These are phyloP conservation scores for Athrips mouffetella DNA, from an alignment of 2,888 invertebrate species.

Conservation along the genomic window DNA sequence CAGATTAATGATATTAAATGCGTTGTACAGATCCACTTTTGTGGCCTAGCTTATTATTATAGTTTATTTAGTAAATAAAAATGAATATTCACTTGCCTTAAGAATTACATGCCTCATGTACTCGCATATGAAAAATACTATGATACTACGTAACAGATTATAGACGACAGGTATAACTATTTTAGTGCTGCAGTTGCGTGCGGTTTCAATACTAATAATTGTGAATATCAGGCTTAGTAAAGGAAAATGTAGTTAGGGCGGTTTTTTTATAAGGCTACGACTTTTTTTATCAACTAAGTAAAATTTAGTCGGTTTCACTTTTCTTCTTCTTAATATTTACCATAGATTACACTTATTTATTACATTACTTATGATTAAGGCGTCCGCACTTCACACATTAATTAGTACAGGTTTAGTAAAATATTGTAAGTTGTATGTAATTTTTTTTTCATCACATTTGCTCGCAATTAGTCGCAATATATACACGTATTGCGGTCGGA, in stretches of 20 bases:
- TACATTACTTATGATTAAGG: too few species aligned
- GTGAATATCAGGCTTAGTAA: slow-evolving; percentile 32
- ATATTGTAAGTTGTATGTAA: too few species aligned
- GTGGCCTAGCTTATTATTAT: too few species aligned
- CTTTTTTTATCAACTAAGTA: slow-evolving; percentile 40
- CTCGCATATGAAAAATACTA: slow-evolving; percentile 50
- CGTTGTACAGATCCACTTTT: too few species aligned
- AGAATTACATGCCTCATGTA: slow-evolving; percentile 51
- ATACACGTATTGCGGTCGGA: too few species aligned
- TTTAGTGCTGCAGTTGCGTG: slow-evolving; percentile 20
- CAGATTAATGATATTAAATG: too few species aligned
- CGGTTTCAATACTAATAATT: slow-evolving; percentile 30
- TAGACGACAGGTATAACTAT: slow-evolving; percentile 15
- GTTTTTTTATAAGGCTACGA: slow-evolving; percentile 30
- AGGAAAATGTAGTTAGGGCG: slow-evolving; percentile 36
- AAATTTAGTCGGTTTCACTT: slow-evolving; percentile 46
- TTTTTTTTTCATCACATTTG: too few species aligned
- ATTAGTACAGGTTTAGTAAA: too few species aligned
- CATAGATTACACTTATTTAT: slow-evolving; percentile 17
- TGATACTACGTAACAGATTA: slow-evolving; percentile 20
- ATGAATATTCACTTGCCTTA: slow-evolving; percentile 63
- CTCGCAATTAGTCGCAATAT: too few species aligned
- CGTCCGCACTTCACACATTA: too few species aligned
- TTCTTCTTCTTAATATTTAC: slow-evolving; percentile 37
- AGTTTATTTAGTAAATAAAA: too few species aligned